phyloP scores from a whole-genome alignment of 1,140 invertebrate genomes.

The Sitobion miscanthi region DNA sequence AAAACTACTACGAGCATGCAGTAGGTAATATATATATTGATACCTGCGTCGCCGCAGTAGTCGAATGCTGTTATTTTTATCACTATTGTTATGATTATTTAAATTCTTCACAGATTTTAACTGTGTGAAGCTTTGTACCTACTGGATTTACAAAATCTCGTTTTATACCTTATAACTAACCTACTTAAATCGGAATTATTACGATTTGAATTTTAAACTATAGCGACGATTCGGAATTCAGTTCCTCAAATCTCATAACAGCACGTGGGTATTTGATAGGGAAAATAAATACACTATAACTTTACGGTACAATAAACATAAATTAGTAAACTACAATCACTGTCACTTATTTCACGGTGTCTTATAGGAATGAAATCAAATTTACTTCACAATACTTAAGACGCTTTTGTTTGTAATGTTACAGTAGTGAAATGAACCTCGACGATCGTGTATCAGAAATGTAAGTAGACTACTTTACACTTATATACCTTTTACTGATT shows the following conservation, averaged over 20 bases:
- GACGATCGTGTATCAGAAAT: slow-evolving; percentile 40
- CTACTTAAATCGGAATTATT: background rate
- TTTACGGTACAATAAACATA: background rate
- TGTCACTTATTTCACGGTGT: background rate
- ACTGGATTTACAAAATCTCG: background rate
- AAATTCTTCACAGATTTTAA: background rate
- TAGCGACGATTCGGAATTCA: background rate
- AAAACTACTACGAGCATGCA: background rate
- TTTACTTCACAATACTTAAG: background rate
- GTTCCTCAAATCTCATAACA: background rate
- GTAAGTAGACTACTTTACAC: background rate
- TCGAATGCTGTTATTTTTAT: background rate
- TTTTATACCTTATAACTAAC: background rate
- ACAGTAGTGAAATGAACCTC: slow-evolving; percentile 28
- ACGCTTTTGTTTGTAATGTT: slow-evolving; percentile 1
- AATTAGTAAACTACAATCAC: background rate
- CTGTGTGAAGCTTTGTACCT: background rate
- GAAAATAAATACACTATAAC: background rate
- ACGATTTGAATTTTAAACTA: background rate
- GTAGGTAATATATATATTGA: background rate
- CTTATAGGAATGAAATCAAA: background rate
- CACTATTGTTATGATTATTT: background rate
- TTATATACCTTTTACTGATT: background rate
- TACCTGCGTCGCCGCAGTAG: background rate
- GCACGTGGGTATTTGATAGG: background rate